phyloP scores from a whole-genome alignment of 2,888 invertebrate species.

The Eilema sororculum region DNA sequence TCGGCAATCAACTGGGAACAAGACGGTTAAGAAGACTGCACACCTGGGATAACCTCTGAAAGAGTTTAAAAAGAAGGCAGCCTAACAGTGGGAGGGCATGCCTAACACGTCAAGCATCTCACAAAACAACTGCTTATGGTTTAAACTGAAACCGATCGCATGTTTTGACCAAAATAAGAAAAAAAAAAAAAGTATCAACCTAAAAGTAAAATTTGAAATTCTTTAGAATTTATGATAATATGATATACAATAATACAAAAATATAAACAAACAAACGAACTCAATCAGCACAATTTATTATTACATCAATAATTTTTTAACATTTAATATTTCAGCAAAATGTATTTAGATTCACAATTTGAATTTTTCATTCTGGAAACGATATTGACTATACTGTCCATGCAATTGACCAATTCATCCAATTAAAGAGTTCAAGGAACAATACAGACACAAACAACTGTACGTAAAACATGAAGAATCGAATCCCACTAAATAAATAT shows the following conservation, averaged over 20 bases:
- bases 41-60: too few relatives aligned
- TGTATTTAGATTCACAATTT: neutral
- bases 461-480: slow-evolving; percentile 63
- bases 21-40: too few relatives aligned
- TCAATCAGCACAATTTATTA: neutral
- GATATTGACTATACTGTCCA: slow-evolving; percentile 53
- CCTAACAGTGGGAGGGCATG: too few relatives aligned
- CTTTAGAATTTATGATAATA: neutral
- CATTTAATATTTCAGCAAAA: neutral
- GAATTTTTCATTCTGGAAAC: slow-evolving; percentile 21
- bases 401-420: slow-evolving; percentile 73
- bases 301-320: neutral
- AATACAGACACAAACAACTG: slow-evolving; percentile 70
- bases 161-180: too few relatives aligned
- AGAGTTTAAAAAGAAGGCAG: too few relatives aligned
- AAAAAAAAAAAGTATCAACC: neutral
- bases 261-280: neutral
- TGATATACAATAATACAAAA: neutral
- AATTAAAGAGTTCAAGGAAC: slow-evolving; percentile 70
- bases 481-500: slow-evolving; percentile 57
- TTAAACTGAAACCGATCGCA: too few relatives aligned
- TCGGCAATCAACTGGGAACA: too few relatives aligned
- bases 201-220: neutral
- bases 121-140: too few relatives aligned
- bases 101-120: too few relatives aligned